A percentile compares a stretch with the other conserved stretches of the same genome.
Evolutionary conservation across 1,140 invertebrate species (phyloP).

Genomic region (Homarus americanus): DNA sequence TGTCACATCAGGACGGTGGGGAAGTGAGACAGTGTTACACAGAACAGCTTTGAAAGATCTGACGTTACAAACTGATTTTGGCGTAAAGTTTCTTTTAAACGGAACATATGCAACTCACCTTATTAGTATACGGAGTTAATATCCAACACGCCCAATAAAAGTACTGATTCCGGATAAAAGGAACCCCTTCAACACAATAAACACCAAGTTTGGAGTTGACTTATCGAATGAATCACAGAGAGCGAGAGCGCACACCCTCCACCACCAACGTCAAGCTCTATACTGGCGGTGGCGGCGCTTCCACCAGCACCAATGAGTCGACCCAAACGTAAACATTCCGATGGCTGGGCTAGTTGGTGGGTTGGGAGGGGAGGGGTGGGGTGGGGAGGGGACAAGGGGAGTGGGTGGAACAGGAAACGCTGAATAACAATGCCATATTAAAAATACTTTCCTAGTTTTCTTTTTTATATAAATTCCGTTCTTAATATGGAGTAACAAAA

Average conservation of each 20-base stretch:
- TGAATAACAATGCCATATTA: too few species aligned
- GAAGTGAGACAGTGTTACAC: too few species aligned
- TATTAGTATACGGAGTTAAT: background rate
- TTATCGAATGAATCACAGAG: background rate
- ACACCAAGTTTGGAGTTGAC: background rate
- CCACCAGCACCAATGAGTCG: background rate
- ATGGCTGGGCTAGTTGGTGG: background rate
- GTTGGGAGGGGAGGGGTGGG: too few species aligned
- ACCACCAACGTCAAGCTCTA: background rate
- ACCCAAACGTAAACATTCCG: constrained; percentile 5
- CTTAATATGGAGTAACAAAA: too few species aligned
- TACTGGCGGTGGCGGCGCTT: background rate
- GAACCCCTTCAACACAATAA: background rate
- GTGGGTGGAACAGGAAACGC: too few species aligned
- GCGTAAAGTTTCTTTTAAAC: background rate
- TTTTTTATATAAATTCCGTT: too few species aligned
- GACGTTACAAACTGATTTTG: background rate
- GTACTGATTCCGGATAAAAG: background rate
- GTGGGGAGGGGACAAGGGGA: background rate
- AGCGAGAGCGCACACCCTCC: background rate
- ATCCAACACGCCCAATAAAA: background rate
- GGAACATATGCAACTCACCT: background rate
- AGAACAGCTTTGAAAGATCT: too few species aligned
- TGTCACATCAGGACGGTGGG: too few species aligned
- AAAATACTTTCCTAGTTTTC: too few species aligned